Evolutionary conservation across 2,797 vertebrate species (phyloP).

Genomic region (Anguilla pacifica): DNA sequence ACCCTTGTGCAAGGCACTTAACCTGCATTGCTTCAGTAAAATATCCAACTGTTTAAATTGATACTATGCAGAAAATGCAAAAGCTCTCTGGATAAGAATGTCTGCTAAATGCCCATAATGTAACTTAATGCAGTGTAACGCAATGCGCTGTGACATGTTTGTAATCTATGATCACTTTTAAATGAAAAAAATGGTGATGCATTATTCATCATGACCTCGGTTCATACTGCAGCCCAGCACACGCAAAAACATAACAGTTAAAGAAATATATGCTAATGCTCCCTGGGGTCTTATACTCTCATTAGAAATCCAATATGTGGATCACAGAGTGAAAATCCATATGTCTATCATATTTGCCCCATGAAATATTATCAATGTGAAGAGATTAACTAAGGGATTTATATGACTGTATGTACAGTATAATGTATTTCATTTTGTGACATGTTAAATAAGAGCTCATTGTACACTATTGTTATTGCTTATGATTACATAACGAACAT

Average conservation of each 20-base stretch:
- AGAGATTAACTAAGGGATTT: background rate
- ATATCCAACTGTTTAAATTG: too few relatives aligned
- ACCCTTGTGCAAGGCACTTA: too few relatives aligned
- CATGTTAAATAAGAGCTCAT: background rate
- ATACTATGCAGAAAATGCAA: too few relatives aligned
- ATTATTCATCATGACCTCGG: background rate
- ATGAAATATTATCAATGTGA: background rate
- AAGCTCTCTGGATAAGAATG: too few relatives aligned
- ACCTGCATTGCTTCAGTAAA: too few relatives aligned
- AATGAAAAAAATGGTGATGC: background rate
- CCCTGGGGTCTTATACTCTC: background rate
- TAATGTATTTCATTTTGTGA: background rate
- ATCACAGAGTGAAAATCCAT: background rate
- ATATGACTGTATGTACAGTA: background rate
- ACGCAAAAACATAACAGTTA: background rate
- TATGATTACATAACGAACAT: background rate
- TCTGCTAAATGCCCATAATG: too few relatives aligned
- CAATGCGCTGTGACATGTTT: background rate
- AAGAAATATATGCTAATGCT: background rate
- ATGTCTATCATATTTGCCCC: background rate
- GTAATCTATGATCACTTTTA: background rate
- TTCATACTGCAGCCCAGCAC: background rate
- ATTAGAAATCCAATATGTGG: background rate
- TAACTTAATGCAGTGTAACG: too few relatives aligned
- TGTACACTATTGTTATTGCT: background rate